Base-by-base conservation (phyloP, 30 jellyfish, hydroid and myxozoan genomes). In the Catostylus mosaicus region DNA sequence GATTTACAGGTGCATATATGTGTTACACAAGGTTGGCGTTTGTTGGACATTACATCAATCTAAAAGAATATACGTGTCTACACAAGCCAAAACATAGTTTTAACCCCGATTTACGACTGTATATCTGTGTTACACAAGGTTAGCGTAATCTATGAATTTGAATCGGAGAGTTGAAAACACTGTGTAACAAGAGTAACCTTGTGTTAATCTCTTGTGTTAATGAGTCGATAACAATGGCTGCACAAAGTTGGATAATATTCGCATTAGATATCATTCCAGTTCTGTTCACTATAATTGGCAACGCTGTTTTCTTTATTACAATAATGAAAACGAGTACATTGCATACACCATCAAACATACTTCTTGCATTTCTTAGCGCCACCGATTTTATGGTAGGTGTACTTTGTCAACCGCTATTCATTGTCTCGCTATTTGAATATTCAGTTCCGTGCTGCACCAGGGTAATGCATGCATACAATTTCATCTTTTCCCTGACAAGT, bases 271-370 rank as follows among this genome's bases (percentile, higher is more conserved):
- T 52, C 23, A n/a, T 52, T 10, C 29, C 67, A 20, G 67, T 6
- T 16, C 19, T 52, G 19, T 10, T 66, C 11, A 32, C 78, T 2
- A 29, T 66, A 11, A 32, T 66, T 66, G 78, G 78, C 57, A 66
- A 66, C 57, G 32, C 57, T 16, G 30, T 66, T 6, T 66, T 66
- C 16, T 66, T 66, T 56, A 18, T 66, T 38, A 66, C 78, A 7
- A 18, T 66, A 19, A n/a, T 18, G 0, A 27, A 32, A 12, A 66
- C 78, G 0, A 0, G 0, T 12, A 1, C 78, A 27, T 18, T 66
- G 1, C 78, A 66, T 32, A 66, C 78, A 16, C 78, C 78, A 12
- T 66, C 78, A 18, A 66, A 66, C 52, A 18, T 33, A 8, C 57
- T 66, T 3, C 51, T 66, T 33, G 78, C 43, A 3, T 30, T 23